Percentiles rank a stretch among this genome's conserved stretches.
These are phyloP conservation scores for Mellilla xanthometata DNA, from an alignment of 2,888 invertebrate genomes.

Conservation along the genomic window DNA sequence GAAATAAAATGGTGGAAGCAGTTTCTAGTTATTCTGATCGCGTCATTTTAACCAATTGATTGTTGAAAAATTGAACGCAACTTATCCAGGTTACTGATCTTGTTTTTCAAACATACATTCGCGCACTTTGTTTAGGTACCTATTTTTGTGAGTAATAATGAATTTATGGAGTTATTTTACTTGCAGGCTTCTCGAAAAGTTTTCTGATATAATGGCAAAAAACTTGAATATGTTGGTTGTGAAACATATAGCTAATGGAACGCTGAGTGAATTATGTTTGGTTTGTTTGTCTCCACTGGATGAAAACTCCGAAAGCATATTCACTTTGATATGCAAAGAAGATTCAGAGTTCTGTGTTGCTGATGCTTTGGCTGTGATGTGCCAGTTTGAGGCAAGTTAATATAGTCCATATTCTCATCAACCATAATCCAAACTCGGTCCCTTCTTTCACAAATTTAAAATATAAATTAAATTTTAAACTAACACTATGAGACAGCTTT, in stretches of 20 bases:
- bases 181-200: neutral
- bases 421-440: too few relatives aligned
- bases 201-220: constrained; percentile 39
- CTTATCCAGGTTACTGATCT: too few relatives aligned
- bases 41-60: neutral
- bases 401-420: too few relatives aligned
- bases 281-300: constrained; percentile 57
- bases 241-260: constrained; percentile 62
- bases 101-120: too few relatives aligned
- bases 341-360: constrained; percentile 62
- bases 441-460: too few relatives aligned
- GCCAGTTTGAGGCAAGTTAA: constrained; percentile 49
- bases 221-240: constrained; percentile 53
- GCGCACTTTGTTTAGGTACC: too few relatives aligned
- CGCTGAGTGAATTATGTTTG: constrained; percentile 58
- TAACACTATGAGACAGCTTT: too few relatives aligned
- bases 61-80: neutral
- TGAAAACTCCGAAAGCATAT: constrained; percentile 54
- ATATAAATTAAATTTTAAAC: too few relatives aligned
- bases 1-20: too few relatives aligned
- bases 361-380: constrained; percentile 54
- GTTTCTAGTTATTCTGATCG: too few relatives aligned
- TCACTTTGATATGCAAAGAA: constrained; percentile 60
- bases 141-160: neutral
- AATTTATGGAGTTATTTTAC: neutral